Evolutionary conservation across 2,888 invertebrate species (phyloP).

Genomic region (Eubasilissa splendida): DNA sequence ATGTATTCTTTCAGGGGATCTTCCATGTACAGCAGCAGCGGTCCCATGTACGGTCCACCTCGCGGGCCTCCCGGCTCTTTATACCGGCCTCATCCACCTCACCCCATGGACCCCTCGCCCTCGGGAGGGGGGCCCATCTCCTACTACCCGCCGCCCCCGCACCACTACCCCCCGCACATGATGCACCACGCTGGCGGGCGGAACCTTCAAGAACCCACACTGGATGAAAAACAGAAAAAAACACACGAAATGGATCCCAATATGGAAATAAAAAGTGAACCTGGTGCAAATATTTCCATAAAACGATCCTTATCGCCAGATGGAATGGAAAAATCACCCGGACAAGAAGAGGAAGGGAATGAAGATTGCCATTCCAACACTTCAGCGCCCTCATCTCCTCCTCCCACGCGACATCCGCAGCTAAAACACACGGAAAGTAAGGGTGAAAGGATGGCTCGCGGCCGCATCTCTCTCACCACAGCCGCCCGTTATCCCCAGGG

Average conservation of each 20-base stretch:
- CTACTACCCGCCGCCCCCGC: slow-evolving; percentile 57
- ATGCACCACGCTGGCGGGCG: slow-evolving; percentile 35
- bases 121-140: slow-evolving; percentile 61
- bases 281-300: slow-evolving; percentile 57
- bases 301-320: slow-evolving; percentile 54
- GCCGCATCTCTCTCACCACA: slow-evolving; percentile 60
- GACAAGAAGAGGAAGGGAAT: slow-evolving; percentile 40
- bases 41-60: slow-evolving; percentile 60
- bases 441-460: slow-evolving; percentile 68
- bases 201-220: slow-evolving; percentile 38
- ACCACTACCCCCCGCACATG: slow-evolving; percentile 57
- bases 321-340: slow-evolving; percentile 44
- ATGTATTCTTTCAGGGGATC: slow-evolving; percentile 51
- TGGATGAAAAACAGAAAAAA: slow-evolving; percentile 33
- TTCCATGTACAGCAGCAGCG: slow-evolving; percentile 50
- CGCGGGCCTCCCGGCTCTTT: slow-evolving; percentile 62
- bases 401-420: slow-evolving; percentile 64
- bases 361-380: slow-evolving; percentile 7
- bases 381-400: slow-evolving; percentile 53
- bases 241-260: slow-evolving; percentile 28
- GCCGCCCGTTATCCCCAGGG: slow-evolving; percentile 66
- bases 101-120: slow-evolving; percentile 65
- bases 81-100: slow-evolving; percentile 60
- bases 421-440: slow-evolving; percentile 70
- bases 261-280: slow-evolving; percentile 69